Conservation (phyloP, 2,113 vertebrate species). For the Maccullochella peelii region DNA sequence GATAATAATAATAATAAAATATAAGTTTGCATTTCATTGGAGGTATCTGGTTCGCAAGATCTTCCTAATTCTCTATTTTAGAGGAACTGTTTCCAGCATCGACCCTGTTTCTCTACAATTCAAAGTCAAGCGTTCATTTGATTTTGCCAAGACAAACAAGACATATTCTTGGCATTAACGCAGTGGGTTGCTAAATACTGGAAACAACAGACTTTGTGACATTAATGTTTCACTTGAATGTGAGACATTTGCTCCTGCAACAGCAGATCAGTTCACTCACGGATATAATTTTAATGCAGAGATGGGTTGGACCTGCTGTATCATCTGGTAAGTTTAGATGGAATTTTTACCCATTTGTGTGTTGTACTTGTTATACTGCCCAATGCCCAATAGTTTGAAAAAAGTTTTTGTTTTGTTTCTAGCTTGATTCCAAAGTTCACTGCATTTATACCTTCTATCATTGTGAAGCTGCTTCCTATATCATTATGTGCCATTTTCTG, state of each 20-base stretch:
- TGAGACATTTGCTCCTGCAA: conserved; percentile 36
- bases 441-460: background rate
- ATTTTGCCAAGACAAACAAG: conserved; percentile 81
- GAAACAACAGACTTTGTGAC: conserved; percentile 49
- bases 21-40: background rate
- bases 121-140: conserved; percentile 16
- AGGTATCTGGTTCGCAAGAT: background rate
- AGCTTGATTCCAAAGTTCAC: background rate
- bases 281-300: conserved; percentile 21
- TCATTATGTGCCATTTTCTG: background rate
- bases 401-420: background rate
- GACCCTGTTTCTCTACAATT: conserved; percentile 19
- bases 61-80: background rate
- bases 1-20: background rate
- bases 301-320: conserved; percentile 42
- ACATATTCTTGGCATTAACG: conserved; percentile 69
- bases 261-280: conserved; percentile 7
- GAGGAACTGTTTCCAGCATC: background rate
- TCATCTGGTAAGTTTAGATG: conserved; percentile 59
- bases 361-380: no score
- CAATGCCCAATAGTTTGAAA: no score
- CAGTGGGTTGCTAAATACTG: conserved; percentile 58
- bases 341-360: background rate
- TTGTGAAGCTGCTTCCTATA: background rate
- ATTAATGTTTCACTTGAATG: conserved; percentile 63